Evolutionary conservation across 2,113 vertebrate species (phyloP).

Genomic region (Poeciliopsis turrubarensis): DNA sequence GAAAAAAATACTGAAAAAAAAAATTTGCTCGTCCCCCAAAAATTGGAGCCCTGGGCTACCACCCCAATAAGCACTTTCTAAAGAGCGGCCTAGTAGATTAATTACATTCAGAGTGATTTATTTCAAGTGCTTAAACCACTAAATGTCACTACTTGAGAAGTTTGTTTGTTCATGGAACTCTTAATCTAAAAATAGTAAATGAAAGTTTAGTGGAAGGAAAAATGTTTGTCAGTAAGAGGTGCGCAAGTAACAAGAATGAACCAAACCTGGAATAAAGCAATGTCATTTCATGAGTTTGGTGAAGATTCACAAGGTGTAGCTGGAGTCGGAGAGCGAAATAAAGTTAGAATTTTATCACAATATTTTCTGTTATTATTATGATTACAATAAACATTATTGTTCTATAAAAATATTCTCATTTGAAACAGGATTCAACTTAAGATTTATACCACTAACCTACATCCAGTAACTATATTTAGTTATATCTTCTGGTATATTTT

Average conservation of each 20-base stretch:
- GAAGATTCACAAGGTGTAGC: not conserved
- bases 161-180: not conserved
- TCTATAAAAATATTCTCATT: no score
- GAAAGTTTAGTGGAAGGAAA: not conserved
- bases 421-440: no score
- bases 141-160: not conserved
- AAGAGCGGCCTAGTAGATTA: not conserved
- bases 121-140: not conserved
- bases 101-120: not conserved
- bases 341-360: no score
- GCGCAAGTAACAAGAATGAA: not conserved
- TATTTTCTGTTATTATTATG: no score
- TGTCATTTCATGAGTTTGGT: not conserved
- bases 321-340: not conserved
- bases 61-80: no score
- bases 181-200: not conserved
- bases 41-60: no score
- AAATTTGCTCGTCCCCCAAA: no score
- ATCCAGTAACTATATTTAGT: no score
- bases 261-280: not conserved
- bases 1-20: no score
- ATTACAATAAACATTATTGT: no score
- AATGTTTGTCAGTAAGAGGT: not conserved
- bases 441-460: no score
- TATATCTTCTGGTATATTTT: no score